Evolutionary conservation across 2,797 vertebrate genomes (phyloP), one percentile per base, ranked within the genome.

Genomic region (Notolabrus celidotus): DNA sequence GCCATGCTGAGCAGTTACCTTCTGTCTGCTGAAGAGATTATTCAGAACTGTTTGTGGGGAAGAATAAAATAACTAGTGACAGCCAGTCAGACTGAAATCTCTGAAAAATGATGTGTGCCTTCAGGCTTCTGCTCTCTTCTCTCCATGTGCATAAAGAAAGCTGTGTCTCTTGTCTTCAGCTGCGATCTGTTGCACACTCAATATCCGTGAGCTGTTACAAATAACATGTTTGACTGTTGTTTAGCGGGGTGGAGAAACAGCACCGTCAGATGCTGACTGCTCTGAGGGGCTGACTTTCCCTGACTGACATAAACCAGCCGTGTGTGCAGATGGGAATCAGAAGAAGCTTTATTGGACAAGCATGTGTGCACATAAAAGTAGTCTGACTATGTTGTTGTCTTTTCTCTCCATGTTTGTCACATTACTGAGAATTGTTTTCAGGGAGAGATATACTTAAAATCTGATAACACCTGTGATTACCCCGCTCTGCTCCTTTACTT

Each of bases 241-340:
- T 33, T 22, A 22, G 29, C 5, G 34, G 15, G 14, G 29, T 23
- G 20, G 42, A 25, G 31, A 36, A 7, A 9, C 16, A 47, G 15
- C 7, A 33, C 33, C 54, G 49, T 50, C 52, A 67, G 34, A 10
- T 51, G 46, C 46, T 49, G 12, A 9, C 17, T 38, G 17, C 20
- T 56, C 23, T 47, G 42, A 47, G 23, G 16, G 23, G 47, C 25
- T 70, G 23, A 70, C 8, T 41, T n/a, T 17, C 25, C 20, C 38
- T 46, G 20, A n/a, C 57, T 46, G 58, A 47, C 42, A 47, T 10
- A 38, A 53, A 42, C 25, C 54, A 57, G 23, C 23, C 8, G 5
- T 17, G 14, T 59, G 12, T 69, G 41, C 10, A 62, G 20, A 62
- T 55, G n/a, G 60, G 7, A 14, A 41, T 14, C 31, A 19, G 15